phyloP scores from a whole-genome alignment of 2,797 vertebrate genomes.

The Lutjanus argentimaculatus region DNA sequence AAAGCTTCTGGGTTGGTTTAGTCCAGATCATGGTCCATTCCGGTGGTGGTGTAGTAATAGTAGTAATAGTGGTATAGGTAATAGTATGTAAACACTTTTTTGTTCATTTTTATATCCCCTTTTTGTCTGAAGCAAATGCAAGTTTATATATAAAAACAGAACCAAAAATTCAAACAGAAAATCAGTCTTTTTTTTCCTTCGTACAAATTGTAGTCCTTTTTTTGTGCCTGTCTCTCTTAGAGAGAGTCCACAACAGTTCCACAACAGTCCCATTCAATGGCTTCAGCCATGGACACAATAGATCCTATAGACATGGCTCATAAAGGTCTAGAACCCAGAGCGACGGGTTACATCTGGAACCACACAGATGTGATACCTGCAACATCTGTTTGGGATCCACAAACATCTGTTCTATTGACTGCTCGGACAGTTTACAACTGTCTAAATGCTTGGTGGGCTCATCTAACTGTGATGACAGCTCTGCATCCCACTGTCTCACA shows the following conservation, averaged over 20 bases:
- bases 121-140: slow-evolving; percentile 92
- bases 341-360: slow-evolving; percentile 36
- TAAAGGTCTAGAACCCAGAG: slow-evolving; percentile 22
- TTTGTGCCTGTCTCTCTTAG: slow-evolving; percentile 85
- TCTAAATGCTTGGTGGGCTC: slow-evolving; percentile 59
- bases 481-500: slow-evolving; percentile 74
- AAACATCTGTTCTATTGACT: slow-evolving; percentile 29
- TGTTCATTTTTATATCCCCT: slow-evolving; percentile 72
- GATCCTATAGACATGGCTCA: slow-evolving; percentile 49
- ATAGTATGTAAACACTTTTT: slow-evolving; percentile 95
- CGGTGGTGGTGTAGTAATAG: slow-evolving; percentile 72
- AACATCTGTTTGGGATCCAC: slow-evolving; percentile 40
- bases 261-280: slow-evolving; percentile 61
- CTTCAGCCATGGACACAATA: slow-evolving; percentile 49
- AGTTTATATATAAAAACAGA: slow-evolving; percentile 89
- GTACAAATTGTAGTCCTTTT: slow-evolving; percentile 84
- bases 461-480: slow-evolving; percentile 51
- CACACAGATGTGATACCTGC: slow-evolving; percentile 43
- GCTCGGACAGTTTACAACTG: slow-evolving; percentile 56
- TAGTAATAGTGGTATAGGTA: slow-evolving; percentile 89
- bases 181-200: slow-evolving; percentile 64
- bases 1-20: slow-evolving; percentile 65
- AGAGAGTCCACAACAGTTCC: slow-evolving; percentile 86
- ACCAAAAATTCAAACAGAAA: slow-evolving; percentile 70
- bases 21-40: slow-evolving; percentile 87